Conservation (phyloP, 2,113 vertebrate species). For the Marmota monax region DNA sequence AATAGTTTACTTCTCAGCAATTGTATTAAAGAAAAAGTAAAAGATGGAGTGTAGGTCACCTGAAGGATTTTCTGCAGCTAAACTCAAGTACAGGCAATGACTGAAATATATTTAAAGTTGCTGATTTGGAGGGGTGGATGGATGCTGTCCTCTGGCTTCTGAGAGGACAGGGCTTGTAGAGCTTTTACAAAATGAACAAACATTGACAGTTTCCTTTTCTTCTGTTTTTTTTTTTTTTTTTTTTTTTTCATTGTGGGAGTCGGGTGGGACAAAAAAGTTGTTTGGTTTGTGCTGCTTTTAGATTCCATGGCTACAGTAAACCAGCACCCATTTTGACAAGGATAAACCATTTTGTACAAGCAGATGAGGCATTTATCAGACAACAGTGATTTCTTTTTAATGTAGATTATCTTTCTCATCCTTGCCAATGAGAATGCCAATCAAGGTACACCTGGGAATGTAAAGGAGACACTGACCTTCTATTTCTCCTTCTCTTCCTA, state of each 20-base stretch:
- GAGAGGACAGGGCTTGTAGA: slow-evolving; percentile 67
- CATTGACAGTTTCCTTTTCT: neutral
- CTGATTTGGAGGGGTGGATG: slow-evolving; percentile 80
- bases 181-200: slow-evolving; percentile 47
- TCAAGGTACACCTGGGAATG: neutral
- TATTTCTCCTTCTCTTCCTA: neutral
- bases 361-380: slow-evolving; percentile 67
- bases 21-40: slow-evolving; percentile 79
- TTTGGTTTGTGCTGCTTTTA: slow-evolving; percentile 19
- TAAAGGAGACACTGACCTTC: neutral
- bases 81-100: slow-evolving; percentile 84
- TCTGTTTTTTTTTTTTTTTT: neutral
- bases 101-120: slow-evolving; percentile 85
- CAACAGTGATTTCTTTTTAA: slow-evolving; percentile 80
- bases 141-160: slow-evolving; percentile 63
- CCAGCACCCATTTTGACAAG: neutral
- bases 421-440: neutral
- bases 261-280: neutral
- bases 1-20: slow-evolving; percentile 74
- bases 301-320: slow-evolving; percentile 62
- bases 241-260: neutral
- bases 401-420: neutral
- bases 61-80: slow-evolving; percentile 87
- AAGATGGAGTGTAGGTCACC: slow-evolving; percentile 85
- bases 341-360: neutral